Base-by-base conservation (phyloP, 1,140 invertebrate genomes). In the Drosophila ogumai region DNA sequence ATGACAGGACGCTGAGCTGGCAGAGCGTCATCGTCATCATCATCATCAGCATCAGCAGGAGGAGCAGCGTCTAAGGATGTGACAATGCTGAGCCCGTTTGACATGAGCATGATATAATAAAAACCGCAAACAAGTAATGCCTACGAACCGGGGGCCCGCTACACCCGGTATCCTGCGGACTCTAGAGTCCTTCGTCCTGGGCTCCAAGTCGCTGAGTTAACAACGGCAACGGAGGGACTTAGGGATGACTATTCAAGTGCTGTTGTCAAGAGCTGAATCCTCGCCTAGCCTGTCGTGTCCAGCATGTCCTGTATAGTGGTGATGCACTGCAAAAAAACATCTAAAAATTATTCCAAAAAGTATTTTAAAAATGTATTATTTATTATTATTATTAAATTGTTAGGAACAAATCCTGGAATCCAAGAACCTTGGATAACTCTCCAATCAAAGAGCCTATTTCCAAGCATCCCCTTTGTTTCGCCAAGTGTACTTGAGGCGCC, bases 31-130 rank as follows among this genome's bases (percentile, higher is more conserved):
- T 36, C 40, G 58, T 17, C 34, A 47, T 28, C 63, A 46, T 60
- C 63, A 61, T 12, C 41, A 47, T 3, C 28, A 17, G 6, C 47
- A 31, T 28, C 38, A 31, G 10, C 3, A 13, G 49, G 15, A 9
- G 54, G 25, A 75, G 58, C 47, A 34, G 56, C 49, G 64, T 41
- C 74, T 65, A 82, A 85, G 75, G 50, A 87, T 79, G 80, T 87
- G 82, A 87, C 84, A 87, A 81, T 63, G 76, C 84, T 87, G 84
- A 87, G 84, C 79, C 79, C 84, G 82, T 88, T 82, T 87, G 84
- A 87, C 84, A 87, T 78, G 75, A 82, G 72, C 64, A 88, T 88
- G 86, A 88, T 87, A 88, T 82, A 87, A 87, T 87, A 87, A 88
- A 88, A 88, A 88, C 84, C 84, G 72, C 84, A 87, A 88, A 86